Evolutionary conservation across 2,888 invertebrate species (phyloP), one percentile per base, ranked within the genome.

Genomic region (Drosophila yooni): DNA sequence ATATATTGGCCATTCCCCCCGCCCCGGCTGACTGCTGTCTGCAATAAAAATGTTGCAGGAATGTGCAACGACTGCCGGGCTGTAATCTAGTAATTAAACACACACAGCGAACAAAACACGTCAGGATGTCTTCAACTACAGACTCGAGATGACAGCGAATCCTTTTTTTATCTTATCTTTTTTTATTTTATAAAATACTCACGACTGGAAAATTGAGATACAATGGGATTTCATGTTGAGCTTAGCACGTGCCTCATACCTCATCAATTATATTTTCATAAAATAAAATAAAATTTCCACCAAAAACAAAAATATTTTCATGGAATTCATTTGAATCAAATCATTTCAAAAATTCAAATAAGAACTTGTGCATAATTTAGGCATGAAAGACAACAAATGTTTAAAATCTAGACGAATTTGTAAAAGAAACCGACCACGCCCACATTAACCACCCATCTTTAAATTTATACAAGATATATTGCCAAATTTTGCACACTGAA

Each of bases 81-180:
- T 63, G 79, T 63, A 69, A 76, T 64, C 46, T 21, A 33, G 70
- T 58, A 71, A 79, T 75, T 71, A 21, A 21, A 79, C 54, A 60
- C 51, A 61, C 54, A 13, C 18, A 57, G 50, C 1, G 1, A 46
- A 33, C 31, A 27, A 73, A 74, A 58, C 83, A 78, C 75, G 69
- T 80, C 69, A 83, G 71, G 73, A 83, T 75, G 83, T 64, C 74
- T 82, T 77, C 82, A 76, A 77, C 67, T 62, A 57, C 36, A 53
- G 53, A 64, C 11, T 51, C 48, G 59, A 46, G 50, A 62, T 65
- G 70, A 34, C 27, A 40, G 13, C 43, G 21, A 29, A 43, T 25
- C 38, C n/a, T 43, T 15, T 2, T 21, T n/a, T 13, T 7, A 27
- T 50, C 8, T 15, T 46, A 11, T 33, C 25, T 34, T 15, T 3